Evolutionary conservation across 2,888 invertebrate genomes (phyloP).

Genomic region (Meteorus cinctellus): DNA sequence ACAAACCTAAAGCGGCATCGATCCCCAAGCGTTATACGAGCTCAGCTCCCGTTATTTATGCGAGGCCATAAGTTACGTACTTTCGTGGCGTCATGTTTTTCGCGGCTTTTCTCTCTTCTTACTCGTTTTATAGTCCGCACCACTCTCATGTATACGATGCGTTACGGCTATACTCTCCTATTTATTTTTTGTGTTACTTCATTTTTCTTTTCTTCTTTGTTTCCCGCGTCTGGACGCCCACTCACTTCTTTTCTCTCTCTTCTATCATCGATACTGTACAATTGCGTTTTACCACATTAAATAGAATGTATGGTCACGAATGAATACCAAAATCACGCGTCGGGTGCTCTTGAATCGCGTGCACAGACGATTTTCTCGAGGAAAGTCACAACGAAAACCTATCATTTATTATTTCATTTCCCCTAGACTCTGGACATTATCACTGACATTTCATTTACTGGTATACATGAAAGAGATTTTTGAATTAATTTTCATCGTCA

Average conservation of each 20-base stretch:
- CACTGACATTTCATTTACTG: not conserved
- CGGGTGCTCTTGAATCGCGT: slow-evolving; percentile 35
- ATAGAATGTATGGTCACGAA: slow-evolving; percentile 1
- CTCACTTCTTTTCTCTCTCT: not conserved
- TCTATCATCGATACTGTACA: not conserved
- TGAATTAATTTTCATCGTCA: slow-evolving; percentile 3
- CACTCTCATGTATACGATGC: slow-evolving; percentile 40
- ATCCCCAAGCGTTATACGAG: slow-evolving; percentile 50
- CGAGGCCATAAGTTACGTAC: slow-evolving; percentile 53
- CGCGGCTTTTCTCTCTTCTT: slow-evolving; percentile 47
- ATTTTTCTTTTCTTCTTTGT: not conserved
- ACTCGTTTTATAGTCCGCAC: slow-evolving; percentile 23
- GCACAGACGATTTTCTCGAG: slow-evolving; percentile 31
- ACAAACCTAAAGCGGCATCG: slow-evolving; percentile 52
- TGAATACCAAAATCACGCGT: slow-evolving; percentile 37
- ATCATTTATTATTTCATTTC: slow-evolving; percentile 16
- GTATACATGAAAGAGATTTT: not conserved
- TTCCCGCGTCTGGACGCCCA: not conserved
- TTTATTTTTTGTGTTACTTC: not conserved
- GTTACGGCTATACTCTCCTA: slow-evolving; percentile 29
- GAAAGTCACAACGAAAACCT: slow-evolving; percentile 22
- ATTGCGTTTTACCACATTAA: not conserved
- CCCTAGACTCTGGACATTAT: not conserved
- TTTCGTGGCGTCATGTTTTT: slow-evolving; percentile 52
- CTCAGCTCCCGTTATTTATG: slow-evolving; percentile 51